Conservation (phyloP, 1,140 invertebrate species). For the Frieseomelitta varia region DNA sequence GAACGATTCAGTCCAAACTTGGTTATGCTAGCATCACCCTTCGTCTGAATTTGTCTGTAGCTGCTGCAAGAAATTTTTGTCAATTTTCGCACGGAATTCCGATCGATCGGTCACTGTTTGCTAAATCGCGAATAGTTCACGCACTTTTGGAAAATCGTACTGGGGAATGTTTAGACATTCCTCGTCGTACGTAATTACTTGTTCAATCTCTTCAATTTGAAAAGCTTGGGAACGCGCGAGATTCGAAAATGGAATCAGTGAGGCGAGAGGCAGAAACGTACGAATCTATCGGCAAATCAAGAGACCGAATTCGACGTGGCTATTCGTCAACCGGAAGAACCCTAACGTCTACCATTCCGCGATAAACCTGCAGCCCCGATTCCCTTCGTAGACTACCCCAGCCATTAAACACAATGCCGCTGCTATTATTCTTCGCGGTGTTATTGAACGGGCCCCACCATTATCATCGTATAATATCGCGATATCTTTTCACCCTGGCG, state of each 20-base stretch:
- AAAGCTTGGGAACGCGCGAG: background rate
- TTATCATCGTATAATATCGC: conserved; percentile 72
- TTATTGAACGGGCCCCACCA: conserved; percentile 70
- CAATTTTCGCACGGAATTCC: too few species aligned
- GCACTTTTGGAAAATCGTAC: too few species aligned
- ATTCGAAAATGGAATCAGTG: too few species aligned
- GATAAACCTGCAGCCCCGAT: conserved; percentile 63
- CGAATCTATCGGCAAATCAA: conserved; percentile 20
- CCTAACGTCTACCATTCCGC: conserved; percentile 54
- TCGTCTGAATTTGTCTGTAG: too few species aligned
- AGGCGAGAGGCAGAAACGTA: background rate
- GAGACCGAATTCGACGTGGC: conserved; percentile 52
- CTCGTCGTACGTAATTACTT: conserved; percentile 1
- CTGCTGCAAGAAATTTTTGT: too few species aligned
- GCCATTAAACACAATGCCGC: conserved; percentile 70
- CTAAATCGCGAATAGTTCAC: conserved; percentile 68
- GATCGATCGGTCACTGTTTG: too few species aligned
- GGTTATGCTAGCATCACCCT: too few species aligned
- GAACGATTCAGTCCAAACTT: conserved; percentile 60
- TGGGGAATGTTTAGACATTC: too few species aligned
- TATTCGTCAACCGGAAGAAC: conserved; percentile 62
- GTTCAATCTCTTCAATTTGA: background rate
- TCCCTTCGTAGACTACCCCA: conserved; percentile 63
- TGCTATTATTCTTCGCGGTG: conserved; percentile 71
- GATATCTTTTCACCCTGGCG: conserved; percentile 66